Base-by-base conservation (phyloP, 2,888 invertebrate genomes). In the Plebejus melissa region DNA sequence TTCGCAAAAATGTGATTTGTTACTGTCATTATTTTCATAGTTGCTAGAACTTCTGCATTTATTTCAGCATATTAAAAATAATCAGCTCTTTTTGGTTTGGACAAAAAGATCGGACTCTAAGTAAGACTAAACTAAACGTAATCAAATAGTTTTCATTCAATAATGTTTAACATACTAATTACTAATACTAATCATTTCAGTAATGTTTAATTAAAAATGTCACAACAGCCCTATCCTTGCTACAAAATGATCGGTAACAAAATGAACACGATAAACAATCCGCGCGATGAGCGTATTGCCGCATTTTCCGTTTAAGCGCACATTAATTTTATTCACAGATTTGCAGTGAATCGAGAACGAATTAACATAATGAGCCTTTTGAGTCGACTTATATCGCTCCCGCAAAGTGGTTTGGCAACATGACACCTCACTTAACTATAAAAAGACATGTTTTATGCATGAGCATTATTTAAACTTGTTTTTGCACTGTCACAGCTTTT, bases 181-280 rank as follows among this genome's bases (percentile, higher is more conserved):
- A 50, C 50, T 13, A 50, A 50, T 50, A 13, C 50, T 13, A 50
- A 50, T 50, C 0, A 50, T 13, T 11, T 50, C 5, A 50, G n/a
- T n/a, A 57, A n/a, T 5, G 5, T 28, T 22, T 9, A 2, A 60
- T 60, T 28, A 65, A 32, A 65, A 65, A 32, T 65, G 6, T 36
- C 5, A 32, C 36, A 32, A 32, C 13, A 36, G 65, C 13, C 65
- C 32, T 65, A 13, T 32, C 32, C 13, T 65, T 1, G 65, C 16
- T 16, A 32, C 13, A 16, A 65, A 60, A 65, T 32, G 5, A 36
- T 65, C 32, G 32, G 16, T 32, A 58, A 90, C 90, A 89, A 89
- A 91, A 93, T 91, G 90, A 91, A 91, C 90, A 87, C 87, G 85
- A 87, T 87, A 90, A 90, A 92, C 91, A 91, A 90, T 90, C 88